Conservation (phyloP, 2,797 vertebrate genomes). For the Tapirus indicus region DNA sequence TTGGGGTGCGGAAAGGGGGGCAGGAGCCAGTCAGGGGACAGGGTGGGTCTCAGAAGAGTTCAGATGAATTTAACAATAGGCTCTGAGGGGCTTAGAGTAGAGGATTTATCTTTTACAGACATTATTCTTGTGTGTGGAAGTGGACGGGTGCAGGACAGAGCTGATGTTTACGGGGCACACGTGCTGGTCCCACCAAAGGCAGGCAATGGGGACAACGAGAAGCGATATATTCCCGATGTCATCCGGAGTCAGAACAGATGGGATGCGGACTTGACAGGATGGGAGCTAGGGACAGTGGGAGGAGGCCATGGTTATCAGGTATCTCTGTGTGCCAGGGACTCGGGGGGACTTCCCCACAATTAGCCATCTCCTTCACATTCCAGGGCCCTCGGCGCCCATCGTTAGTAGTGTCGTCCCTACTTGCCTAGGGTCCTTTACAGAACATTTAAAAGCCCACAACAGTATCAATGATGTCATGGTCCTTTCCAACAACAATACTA, state of each 20-base stretch:
- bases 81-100: background rate
- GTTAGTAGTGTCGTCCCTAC: background rate
- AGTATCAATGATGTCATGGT: fast-evolving
- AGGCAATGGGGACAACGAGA: fast-evolving
- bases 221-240: background rate
- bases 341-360: background rate
- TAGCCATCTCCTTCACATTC: background rate
- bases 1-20: background rate
- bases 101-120: background rate
- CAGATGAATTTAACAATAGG: background rate
- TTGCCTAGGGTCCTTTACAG: background rate
- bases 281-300: fast-evolving
- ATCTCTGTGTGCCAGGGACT: background rate
- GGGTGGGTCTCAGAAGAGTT: background rate
- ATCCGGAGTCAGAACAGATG: background rate
- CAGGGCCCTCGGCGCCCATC: background rate
- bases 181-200: fast-evolving
- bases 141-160: background rate
- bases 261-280: fast-evolving
- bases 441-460: background rate
- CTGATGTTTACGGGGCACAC: background rate
- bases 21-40: fast-evolving
- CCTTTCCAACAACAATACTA: background rate
- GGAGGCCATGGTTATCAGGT: background rate
- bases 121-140: background rate